These are phyloP conservation scores for Caenorhabditis sulstoni DNA, from an alignment of 2,888 invertebrate species.

Conservation along the genomic window DNA sequence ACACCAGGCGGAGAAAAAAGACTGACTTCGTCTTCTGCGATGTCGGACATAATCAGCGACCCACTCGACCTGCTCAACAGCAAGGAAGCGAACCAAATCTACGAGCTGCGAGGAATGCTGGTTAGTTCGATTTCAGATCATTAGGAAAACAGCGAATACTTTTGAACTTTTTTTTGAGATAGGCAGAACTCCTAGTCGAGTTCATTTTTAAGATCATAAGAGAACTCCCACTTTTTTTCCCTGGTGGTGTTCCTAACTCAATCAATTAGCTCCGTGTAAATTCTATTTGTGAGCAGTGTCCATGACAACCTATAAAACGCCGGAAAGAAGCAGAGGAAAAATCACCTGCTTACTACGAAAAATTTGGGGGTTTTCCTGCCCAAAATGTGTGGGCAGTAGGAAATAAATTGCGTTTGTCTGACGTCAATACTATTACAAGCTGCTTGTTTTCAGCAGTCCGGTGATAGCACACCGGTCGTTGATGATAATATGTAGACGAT, in stretches of 20 bases:
- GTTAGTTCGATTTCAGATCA: slow-evolving; percentile 24
- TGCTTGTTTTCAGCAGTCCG: no score
- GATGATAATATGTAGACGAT: no score
- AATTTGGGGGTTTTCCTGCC: background rate
- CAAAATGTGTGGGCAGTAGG: background rate
- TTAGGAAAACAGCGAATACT: no score
- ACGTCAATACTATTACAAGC: background rate
- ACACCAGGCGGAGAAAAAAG: no score
- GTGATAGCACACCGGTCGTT: no score
- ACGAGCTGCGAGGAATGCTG: slow-evolving; percentile 30
- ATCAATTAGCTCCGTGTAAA: background rate
- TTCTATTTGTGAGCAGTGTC: background rate
- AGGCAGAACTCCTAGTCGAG: no score
- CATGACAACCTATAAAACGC: slow-evolving; percentile 11
- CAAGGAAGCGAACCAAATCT: slow-evolving; percentile 27
- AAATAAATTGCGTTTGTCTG: background rate
- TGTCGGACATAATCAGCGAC: slow-evolving; percentile 19
- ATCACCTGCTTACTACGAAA: background rate
- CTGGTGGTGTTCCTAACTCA: no score
- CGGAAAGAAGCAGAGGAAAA: background rate
- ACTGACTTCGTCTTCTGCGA: no score
- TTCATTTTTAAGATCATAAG: no score
- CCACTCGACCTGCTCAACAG: background rate
- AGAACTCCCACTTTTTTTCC: no score
- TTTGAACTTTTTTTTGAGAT: no score